Evolutionary conservation across 2,888 invertebrate genomes (phyloP), one percentile per base, ranked within the genome.

Genomic region (Spodoptera exigua): DNA sequence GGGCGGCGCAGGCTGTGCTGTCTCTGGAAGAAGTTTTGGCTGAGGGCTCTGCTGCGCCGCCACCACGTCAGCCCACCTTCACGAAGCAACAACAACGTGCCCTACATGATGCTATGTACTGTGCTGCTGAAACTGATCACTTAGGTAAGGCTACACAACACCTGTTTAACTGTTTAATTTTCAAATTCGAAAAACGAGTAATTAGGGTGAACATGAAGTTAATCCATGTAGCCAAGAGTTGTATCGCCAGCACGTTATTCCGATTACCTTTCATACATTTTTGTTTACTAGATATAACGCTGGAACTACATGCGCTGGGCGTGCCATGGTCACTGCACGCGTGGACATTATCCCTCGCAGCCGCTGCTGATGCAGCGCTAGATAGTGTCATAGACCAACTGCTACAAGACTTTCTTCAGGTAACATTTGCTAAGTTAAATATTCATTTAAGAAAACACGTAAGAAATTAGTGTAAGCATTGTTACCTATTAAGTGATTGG

Each of bases 101-200:
- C 41, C 93, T 98, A 59, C 98, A 98, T 83, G 98, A 98, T 89
- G 98, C 98, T 17, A 97, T 99, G 97, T 99, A 98, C 85, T 98
- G 98, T 84, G 98, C 98, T 64, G 97, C 98, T 0, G 98, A 98
- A 89, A 98, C 97, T 85, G 98, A 98, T 81, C 97, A 98, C 88
- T 93, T 98, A 78, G 97, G 97, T 97, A 83, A 69, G 63, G 35
- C 0, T 3, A 7, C 27, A 27, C 7, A 27, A 21, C 21, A 2
- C 21, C 5, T 21, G 21, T 21, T 21, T 21, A 21, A 21, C 21
- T n/a, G n/a, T n/a, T n/a, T n/a, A n/a, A n/a, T n/a, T n/a, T n/a
- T n/a, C n/a, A n/a, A n/a, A n/a, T n/a, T n/a, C n/a, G n/a, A n/a
- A n/a, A n/a, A n/a, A n/a, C n/a, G n/a, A n/a, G n/a, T n/a, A n/a